phyloP scores from a whole-genome alignment of 2,797 vertebrate genomes.

The Malacoraja senta region DNA sequence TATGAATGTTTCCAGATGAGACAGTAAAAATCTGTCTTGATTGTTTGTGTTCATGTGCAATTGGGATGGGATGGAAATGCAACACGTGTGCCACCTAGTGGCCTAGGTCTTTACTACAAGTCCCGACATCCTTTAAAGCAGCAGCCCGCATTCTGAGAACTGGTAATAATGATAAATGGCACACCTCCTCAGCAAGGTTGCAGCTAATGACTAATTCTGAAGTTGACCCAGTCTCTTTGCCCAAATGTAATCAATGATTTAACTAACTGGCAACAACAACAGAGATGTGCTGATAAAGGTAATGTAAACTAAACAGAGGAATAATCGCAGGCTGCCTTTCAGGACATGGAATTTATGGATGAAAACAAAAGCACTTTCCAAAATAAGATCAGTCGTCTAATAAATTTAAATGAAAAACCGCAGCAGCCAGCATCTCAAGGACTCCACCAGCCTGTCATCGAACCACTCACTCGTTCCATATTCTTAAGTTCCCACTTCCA shows the following conservation, averaged over 20 bases:
- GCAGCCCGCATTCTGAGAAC: background rate
- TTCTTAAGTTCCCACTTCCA: background rate
- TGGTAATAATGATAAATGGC: slow-evolving; percentile 6
- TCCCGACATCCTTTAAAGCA: background rate
- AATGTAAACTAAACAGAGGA: background rate
- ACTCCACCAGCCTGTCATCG: background rate
- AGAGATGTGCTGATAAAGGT: background rate
- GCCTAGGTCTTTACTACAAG: background rate
- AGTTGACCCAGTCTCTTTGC: background rate
- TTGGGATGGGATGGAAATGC: background rate
- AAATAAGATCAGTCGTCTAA: background rate
- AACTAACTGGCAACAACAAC: background rate
- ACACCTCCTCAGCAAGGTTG: background rate
- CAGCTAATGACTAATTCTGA: background rate
- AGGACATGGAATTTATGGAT: background rate
- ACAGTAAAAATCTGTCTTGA: background rate
- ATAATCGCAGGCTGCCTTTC: slow-evolving; percentile 3
- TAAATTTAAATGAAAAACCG: background rate
- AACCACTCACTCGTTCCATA: background rate
- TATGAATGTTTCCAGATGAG: background rate
- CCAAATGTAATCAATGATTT: slow-evolving; percentile 8
- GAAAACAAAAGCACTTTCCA: background rate
- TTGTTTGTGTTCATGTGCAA: background rate
- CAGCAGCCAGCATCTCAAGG: background rate
- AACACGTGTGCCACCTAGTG: background rate